Conservation (phyloP, 2,113 vertebrate species). For the Alethe diademata region DNA sequence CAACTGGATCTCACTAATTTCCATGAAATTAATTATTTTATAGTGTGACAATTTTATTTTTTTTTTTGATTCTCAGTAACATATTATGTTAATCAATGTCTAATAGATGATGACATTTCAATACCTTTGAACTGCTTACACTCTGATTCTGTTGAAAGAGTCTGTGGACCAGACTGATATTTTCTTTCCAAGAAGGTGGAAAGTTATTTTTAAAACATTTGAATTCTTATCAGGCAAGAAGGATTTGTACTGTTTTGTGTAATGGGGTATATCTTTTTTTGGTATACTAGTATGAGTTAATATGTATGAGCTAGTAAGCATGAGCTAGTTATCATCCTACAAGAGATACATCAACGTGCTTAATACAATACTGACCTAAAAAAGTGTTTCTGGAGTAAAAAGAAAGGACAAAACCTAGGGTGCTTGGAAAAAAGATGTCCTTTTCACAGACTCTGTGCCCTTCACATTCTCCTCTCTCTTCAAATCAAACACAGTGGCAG, state of each 20-base stretch:
- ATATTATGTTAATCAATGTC: background rate
- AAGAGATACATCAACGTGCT: background rate
- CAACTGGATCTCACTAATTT: background rate
- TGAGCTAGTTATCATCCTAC: background rate
- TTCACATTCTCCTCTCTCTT: background rate
- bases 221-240: background rate
- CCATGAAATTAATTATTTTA: background rate
- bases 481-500: background rate
- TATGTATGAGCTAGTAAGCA: background rate
- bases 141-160: background rate
- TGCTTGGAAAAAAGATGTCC: too few species aligned
- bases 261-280: background rate
- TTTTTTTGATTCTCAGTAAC: background rate
- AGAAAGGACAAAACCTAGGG: background rate
- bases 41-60: background rate
- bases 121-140: background rate
- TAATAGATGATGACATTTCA: background rate
- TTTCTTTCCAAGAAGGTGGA: background rate
- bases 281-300: too few species aligned
- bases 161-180: background rate
- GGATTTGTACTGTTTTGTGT: background rate
- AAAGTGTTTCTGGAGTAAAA: background rate
- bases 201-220: background rate
- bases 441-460: background rate
- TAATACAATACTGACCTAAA: background rate